phyloP scores from a whole-genome alignment of 2,888 invertebrate species.

The Caenorhabditis sp. region DNA sequence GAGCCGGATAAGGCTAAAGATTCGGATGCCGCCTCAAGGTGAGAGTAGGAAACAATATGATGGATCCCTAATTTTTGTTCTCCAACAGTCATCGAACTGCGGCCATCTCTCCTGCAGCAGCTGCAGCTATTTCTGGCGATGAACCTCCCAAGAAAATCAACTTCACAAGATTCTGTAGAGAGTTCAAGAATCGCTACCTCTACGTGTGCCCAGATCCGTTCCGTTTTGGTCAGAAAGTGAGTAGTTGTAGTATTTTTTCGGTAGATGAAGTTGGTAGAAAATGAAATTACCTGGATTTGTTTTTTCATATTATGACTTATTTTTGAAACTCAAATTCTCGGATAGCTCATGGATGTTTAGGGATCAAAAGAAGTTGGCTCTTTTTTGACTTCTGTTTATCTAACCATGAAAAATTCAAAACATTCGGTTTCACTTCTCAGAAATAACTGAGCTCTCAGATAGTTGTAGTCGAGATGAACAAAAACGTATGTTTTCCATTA shows the following conservation, averaged over 20 bases:
- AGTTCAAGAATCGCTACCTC: conserved; percentile 81
- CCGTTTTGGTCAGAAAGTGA: conserved; percentile 74
- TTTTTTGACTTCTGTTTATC: no score
- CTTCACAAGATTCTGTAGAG: conserved; percentile 76
- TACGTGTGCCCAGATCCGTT: conserved; percentile 82
- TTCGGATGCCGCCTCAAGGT: not conserved
- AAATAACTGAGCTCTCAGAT: no score
- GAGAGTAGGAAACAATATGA: not conserved
- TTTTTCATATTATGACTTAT: no score
- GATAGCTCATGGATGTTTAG: no score
- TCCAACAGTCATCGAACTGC: not conserved
- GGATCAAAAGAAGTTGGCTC: no score
- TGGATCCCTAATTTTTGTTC: not conserved
- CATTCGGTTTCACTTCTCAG: no score
- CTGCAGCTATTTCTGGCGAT: not conserved
- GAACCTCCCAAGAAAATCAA: conserved; percentile 59
- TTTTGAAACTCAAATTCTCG: no score
- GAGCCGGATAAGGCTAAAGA: conserved; percentile 57
- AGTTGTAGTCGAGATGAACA: no score
- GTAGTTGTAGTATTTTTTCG: not conserved
- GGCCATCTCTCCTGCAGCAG: conserved; percentile 6
- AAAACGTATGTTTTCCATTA: no score
- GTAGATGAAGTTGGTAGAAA: not conserved
- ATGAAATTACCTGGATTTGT: no score
- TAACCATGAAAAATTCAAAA: no score